Conservation (phyloP, 2,113 vertebrate genomes). For the Aegithalos caudatus region DNA sequence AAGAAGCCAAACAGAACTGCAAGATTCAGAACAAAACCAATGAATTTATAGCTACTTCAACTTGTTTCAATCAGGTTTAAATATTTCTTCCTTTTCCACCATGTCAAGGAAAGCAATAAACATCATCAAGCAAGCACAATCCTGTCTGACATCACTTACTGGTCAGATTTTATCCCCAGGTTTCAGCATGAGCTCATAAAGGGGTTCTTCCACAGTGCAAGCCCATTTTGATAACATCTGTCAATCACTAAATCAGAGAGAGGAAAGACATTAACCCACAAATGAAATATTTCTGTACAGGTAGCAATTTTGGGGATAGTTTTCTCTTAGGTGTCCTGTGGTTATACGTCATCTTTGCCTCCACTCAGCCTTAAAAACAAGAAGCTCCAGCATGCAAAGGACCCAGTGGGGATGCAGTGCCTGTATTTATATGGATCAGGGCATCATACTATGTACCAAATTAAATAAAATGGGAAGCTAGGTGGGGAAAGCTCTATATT, state of each 20-base stretch:
- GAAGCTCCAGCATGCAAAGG: not conserved
- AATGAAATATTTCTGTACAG: not conserved
- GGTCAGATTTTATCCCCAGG: not conserved
- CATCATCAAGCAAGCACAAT: not conserved
- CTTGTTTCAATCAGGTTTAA: not conserved
- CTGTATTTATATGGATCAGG: not conserved
- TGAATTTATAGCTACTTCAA: not conserved
- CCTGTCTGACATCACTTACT: not conserved
- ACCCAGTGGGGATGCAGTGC: not conserved
- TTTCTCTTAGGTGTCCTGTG: not conserved
- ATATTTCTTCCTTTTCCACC: not conserved
- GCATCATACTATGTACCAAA: rapidly evolving
- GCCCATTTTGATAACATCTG: not conserved
- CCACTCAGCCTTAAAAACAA: not conserved
- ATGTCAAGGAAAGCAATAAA: not conserved
- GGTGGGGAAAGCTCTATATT: not conserved
- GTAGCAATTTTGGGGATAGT: not conserved
- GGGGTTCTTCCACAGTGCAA: not conserved
- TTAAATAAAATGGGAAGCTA: not conserved
- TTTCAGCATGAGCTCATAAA: not conserved
- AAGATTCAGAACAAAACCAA: not conserved
- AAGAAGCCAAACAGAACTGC: not conserved
- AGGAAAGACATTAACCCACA: not conserved
- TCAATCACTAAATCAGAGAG: not conserved
- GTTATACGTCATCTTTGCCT: not conserved